Evolutionary conservation across 2,888 invertebrate species (phyloP).

Genomic region (Pecten maximus): DNA sequence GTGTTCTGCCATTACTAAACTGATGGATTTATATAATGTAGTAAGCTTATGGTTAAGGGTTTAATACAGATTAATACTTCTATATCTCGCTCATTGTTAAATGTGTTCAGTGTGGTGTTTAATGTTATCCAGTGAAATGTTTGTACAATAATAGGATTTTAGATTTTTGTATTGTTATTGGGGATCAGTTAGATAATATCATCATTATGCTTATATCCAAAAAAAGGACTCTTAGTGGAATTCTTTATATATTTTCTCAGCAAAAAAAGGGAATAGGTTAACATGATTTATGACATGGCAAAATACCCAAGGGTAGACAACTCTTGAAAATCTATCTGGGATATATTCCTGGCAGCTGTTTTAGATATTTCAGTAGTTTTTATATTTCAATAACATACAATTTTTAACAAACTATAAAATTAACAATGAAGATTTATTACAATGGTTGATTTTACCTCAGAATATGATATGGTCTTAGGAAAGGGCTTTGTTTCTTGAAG

Average conservation of each 20-base stretch:
- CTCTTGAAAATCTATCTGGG: not conserved
- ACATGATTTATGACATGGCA: not conserved
- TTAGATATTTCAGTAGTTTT: not conserved
- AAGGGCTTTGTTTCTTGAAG: not conserved
- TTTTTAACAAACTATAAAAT: not conserved
- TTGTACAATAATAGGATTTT: not conserved
- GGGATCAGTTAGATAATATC: constrained; percentile 11
- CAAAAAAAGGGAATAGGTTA: not conserved
- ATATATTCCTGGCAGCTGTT: not conserved
- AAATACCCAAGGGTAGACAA: constrained; percentile 10
- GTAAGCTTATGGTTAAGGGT: constrained; percentile 22
- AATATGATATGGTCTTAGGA: not conserved
- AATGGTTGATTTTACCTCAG: not conserved
- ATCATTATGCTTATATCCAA: not conserved
- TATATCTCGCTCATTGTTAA: constrained; percentile 31
- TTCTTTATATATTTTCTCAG: not conserved
- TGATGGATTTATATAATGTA: not conserved
- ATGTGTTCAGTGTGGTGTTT: not conserved
- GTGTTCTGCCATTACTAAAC: constrained; percentile 9
- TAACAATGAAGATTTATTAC: not conserved
- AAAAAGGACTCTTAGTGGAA: not conserved
- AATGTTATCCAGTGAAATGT: not conserved
- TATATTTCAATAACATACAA: not conserved
- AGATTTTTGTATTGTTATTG: constrained; percentile 7
- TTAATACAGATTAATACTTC: not conserved